Evolutionary conservation across 2,797 vertebrate species (phyloP).

Genomic region (Anolis apletophallus): DNA sequence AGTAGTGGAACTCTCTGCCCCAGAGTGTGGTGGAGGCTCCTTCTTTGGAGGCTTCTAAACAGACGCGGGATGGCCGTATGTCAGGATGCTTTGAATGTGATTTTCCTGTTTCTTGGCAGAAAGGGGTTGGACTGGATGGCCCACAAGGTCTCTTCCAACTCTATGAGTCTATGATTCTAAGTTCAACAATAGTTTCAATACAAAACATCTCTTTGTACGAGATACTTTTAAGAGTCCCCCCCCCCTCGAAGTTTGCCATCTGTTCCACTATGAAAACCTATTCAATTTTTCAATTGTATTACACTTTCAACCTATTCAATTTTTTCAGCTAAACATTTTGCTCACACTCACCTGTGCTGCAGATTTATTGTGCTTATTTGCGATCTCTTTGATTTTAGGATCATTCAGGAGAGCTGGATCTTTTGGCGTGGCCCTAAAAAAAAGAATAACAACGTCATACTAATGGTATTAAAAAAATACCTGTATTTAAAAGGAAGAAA

Average conservation of each 20-base stretch:
- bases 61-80: no score
- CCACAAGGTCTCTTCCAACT: no score
- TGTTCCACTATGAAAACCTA: not conserved
- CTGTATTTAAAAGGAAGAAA: not conserved
- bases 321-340: no score
- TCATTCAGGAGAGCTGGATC: constrained; percentile 89
- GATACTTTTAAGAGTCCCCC: not conserved
- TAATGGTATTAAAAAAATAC: not conserved
- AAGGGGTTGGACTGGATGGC: no score
- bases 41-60: no score
- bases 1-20: no score
- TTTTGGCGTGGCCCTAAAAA: constrained; percentile 82
- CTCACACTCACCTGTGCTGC: constrained; percentile 83
- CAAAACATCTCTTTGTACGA: no score
- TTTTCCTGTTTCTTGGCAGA: no score
- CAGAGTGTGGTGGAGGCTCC: no score
- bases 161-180: no score
- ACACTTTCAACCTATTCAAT: not conserved
- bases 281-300: not conserved
- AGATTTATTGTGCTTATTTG: constrained; percentile 86
- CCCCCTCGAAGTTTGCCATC: not conserved
- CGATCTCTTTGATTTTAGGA: constrained; percentile 86
- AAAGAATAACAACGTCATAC: not conserved
- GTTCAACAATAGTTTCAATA: not conserved
- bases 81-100: no score